Evolutionary conservation across 2,797 vertebrate species (phyloP), one percentile per base, ranked within the genome.

Genomic region (Halcyon leucocephala): DNA sequence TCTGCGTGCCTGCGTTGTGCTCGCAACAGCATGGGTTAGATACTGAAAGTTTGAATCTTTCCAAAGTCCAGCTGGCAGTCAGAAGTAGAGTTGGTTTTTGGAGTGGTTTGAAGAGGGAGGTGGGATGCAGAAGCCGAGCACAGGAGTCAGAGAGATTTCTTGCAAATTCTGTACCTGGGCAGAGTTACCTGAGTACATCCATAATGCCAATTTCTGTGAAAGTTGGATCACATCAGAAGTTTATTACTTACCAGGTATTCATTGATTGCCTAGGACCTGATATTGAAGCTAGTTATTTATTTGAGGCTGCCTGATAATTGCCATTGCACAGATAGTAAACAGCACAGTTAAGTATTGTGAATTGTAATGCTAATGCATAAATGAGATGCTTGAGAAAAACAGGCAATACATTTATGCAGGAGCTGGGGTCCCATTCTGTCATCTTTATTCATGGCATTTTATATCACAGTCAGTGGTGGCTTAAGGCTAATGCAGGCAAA

Each of bases 401-500:
- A 73, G 81, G 44, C 33, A 77, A 6, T 15, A 11, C 0, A 0
- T 25, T 7, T 70, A 4, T 79, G 49, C 1, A 3, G 42, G 54
- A 28, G 14, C 54, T 72, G 69, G 25, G 28, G 14, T 14, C 44
- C 14, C 10, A 16, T 93, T 89, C 72, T 54, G 1, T 76, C 25
- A 16, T 60, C 55, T 82, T 69, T 31, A 15, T 76, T 81, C 41
- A n/a, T 12, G 66, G 70, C 42, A 78, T 2, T 41, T 74, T 83
- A 64, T 60, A 5, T 60, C 65, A 5, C 17, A 60, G 67, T n/a
- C 67, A 49, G 12, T 55, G 61, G 39, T 58, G 35, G 22, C 31
- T 88, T 58, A 93, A 29, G n/a, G 76, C 13, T 24, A 31, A 31
- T 37, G 49, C 81, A 85, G 93, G 60, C 92, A 73, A 89, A 62